Evolutionary conservation across 1,140 invertebrate genomes (phyloP).

Genomic region (Olivierus martensii): DNA sequence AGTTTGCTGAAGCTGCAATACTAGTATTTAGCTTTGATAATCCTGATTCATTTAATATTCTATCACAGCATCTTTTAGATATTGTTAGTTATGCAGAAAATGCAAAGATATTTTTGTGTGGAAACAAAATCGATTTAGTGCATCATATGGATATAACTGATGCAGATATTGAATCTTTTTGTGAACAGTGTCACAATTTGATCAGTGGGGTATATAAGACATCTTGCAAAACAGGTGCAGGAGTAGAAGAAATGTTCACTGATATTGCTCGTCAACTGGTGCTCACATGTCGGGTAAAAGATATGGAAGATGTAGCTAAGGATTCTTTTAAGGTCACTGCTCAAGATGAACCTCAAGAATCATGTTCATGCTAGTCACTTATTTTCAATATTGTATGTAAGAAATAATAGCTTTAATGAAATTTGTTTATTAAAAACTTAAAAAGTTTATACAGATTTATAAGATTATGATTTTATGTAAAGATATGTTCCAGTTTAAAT

Average conservation of each 20-base stretch:
- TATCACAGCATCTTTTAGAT: slow-evolving; percentile 77
- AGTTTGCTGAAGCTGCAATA: slow-evolving; percentile 82
- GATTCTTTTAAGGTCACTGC: slow-evolving; percentile 18
- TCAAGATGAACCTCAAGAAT: slow-evolving; percentile 8
- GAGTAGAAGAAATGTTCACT: slow-evolving; percentile 23
- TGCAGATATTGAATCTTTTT: slow-evolving; percentile 78
- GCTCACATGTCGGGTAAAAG: slow-evolving; percentile 9
- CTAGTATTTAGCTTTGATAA: slow-evolving; percentile 81
- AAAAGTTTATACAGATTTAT: no score
- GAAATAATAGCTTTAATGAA: no score
- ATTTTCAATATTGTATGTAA: no score
- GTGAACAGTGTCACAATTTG: slow-evolving; percentile 81
- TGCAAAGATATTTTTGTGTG: slow-evolving; percentile 83
- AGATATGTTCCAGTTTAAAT: no score
- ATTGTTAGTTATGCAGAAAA: slow-evolving; percentile 85
- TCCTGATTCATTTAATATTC: slow-evolving; percentile 75
- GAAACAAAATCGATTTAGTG: slow-evolving; percentile 72
- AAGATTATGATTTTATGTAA: no score
- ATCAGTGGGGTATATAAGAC: slow-evolving; percentile 78
- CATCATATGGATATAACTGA: slow-evolving; percentile 57
- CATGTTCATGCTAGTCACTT: slow-evolving; percentile 6
- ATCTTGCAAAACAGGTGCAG: slow-evolving; percentile 56
- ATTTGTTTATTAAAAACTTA: no score
- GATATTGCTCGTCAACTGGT: slow-evolving; percentile 20
- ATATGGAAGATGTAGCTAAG: slow-evolving; percentile 15